Percentiles rank a stretch among this genome's conserved stretches.
Evolutionary conservation across 2,797 vertebrate genomes (phyloP).

Genomic region (Trachops cirrhosus): DNA sequence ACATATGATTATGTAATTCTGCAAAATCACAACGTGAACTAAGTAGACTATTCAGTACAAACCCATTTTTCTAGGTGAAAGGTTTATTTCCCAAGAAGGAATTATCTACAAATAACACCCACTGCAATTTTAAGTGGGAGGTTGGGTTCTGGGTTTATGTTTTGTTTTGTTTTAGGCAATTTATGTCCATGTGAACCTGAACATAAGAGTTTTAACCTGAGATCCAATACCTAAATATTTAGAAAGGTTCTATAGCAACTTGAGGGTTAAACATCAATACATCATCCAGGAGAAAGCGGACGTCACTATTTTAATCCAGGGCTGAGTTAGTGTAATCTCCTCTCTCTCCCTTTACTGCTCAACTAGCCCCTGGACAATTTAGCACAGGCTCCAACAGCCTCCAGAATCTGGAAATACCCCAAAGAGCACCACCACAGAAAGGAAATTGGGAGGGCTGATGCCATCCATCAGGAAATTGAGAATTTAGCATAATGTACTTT

Average conservation of each 20-base stretch:
- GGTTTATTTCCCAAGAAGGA: background rate
- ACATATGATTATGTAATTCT: background rate
- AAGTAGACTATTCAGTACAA: background rate
- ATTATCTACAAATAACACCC: background rate
- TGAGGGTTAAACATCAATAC: background rate
- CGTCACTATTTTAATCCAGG: background rate
- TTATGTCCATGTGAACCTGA: background rate
- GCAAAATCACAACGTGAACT: background rate
- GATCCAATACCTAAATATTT: conserved; percentile 43
- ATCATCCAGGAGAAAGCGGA: background rate
- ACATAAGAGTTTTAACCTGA: background rate
- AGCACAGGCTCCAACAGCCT: background rate
- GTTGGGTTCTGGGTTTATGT: background rate
- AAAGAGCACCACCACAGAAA: background rate
- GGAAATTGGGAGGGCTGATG: conserved; percentile 24
- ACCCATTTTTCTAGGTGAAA: background rate
- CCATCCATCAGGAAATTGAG: conserved; percentile 46
- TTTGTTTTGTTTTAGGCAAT: background rate
- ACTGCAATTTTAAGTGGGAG: background rate
- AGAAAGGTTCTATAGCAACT: conserved; percentile 36
- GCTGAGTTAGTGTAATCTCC: background rate
- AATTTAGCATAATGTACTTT: conserved; percentile 50
- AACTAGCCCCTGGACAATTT: background rate
- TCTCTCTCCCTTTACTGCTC: too few relatives aligned
- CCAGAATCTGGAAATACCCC: background rate